Percentiles rank a stretch among this genome's conserved stretches.
phyloP scores from a whole-genome alignment of 2,797 vertebrate genomes.

The Tragelaphus eurycerus region DNA sequence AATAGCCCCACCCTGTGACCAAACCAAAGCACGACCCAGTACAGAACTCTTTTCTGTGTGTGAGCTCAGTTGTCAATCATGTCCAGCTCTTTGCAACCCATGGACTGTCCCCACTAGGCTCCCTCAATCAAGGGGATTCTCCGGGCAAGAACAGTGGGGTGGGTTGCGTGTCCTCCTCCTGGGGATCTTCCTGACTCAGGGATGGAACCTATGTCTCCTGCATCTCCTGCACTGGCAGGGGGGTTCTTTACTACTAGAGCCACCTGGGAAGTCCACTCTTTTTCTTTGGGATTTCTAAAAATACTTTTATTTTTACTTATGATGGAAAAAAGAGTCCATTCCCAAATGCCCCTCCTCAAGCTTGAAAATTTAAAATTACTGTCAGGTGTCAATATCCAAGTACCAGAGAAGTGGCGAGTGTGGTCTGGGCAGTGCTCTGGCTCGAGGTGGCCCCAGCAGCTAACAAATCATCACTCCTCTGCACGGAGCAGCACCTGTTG shows the following conservation, averaged over 20 bases:
- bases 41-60: rapidly evolving
- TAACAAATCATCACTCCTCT: rapidly evolving
- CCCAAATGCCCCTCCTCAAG: neutral
- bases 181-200: neutral
- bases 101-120: neutral
- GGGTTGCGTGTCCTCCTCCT: neutral
- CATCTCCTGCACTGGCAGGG: neutral
- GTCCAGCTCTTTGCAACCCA: neutral
- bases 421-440: rapidly evolving
- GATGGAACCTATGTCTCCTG: neutral
- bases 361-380: neutral
- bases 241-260: neutral
- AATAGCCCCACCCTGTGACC: neutral
- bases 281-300: neutral
- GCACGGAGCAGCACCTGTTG: rapidly evolving
- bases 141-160: neutral
- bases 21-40: neutral
- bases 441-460: rapidly evolving
- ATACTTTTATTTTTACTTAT: neutral
- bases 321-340: neutral
- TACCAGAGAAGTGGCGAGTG: rapidly evolving
- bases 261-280: neutral
- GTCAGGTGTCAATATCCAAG: neutral
- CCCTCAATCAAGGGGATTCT: neutral
- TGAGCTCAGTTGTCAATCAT: neutral